Evolutionary conservation across 2,888 invertebrate species (phyloP), one percentile per base, ranked within the genome.

Genomic region (Polyploca ridens): DNA sequence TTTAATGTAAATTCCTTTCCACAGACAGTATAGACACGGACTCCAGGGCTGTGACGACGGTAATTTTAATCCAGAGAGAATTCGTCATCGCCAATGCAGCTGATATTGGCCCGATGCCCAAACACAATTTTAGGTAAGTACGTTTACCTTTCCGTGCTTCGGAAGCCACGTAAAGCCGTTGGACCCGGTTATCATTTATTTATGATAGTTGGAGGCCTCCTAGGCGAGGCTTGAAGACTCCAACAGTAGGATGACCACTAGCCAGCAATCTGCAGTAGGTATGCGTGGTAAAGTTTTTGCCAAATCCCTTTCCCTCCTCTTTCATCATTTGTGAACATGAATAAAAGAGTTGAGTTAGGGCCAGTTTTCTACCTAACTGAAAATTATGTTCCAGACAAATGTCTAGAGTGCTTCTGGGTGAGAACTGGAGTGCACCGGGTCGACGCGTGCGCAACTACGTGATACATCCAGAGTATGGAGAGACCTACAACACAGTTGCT

Each of bases 41-140:
- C 5, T 13, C 44, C 6, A 41, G 90, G 1, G 80, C 88, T 0
- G 85, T 88, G 19, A 88, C 90, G 0, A 85, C 86, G 0, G 91
- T 91, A 0, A 76, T 76, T 0, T 73, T 91, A 4, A 88, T 91
- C 59, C 91, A 91, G 5, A 74, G 72, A 0, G 86, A 90, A 72
- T 91, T 91, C 41, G 88, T 89, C 5, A 67, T 91, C 2, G 90
- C 75, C 0, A 65, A 84, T 4, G 89, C 91, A 0, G 84, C 90
- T 0, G 91, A 91, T 63, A 85, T 91, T 3, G 91, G 87, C 0
- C 87, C 87, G 0, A 89, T 91, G 85, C 89, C 91, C 0, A 89
- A 89, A 67, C 61, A 65, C 5, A 73, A 87, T 60, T 90, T 91
- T 68, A 86, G 90, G 91, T 90, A 64, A 64, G n/a, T 38, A 38